phyloP scores from a whole-genome alignment of 1,140 invertebrate genomes.

The Sycophila sp. region DNA sequence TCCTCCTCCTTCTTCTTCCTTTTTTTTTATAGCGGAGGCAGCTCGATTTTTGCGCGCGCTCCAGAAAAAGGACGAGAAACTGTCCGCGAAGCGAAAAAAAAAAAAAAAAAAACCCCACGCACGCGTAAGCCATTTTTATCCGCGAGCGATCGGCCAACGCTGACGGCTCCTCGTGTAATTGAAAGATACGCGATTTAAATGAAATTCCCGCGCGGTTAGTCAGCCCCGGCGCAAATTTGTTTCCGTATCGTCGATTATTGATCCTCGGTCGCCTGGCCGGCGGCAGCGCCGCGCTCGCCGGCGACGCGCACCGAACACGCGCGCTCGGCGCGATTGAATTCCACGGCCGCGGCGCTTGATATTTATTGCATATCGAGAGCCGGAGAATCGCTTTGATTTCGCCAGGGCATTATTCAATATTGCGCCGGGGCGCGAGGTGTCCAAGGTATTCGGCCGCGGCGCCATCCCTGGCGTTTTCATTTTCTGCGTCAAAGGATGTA shows the following conservation, averaged over 20 bases:
- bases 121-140: too few relatives aligned
- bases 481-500: background rate
- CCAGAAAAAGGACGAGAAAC: too few relatives aligned
- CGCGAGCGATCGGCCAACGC: too few relatives aligned
- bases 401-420: background rate
- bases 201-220: background rate
- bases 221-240: background rate
- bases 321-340: too few relatives aligned
- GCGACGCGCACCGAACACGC: too few relatives aligned
- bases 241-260: conserved; percentile 12
- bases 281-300: background rate
- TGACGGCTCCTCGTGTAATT: background rate
- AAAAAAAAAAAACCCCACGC: too few relatives aligned
- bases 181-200: background rate
- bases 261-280: background rate
- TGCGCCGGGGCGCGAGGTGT: background rate
- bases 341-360: background rate
- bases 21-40: too few relatives aligned
- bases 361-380: background rate
- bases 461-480: background rate
- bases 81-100: too few relatives aligned
- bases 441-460: background rate
- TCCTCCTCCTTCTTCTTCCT: too few relatives aligned
- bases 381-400: background rate
- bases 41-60: too few relatives aligned